Evolutionary conservation across 2,113 vertebrate genomes (phyloP).

Genomic region (Probosciger aterrimus): DNA sequence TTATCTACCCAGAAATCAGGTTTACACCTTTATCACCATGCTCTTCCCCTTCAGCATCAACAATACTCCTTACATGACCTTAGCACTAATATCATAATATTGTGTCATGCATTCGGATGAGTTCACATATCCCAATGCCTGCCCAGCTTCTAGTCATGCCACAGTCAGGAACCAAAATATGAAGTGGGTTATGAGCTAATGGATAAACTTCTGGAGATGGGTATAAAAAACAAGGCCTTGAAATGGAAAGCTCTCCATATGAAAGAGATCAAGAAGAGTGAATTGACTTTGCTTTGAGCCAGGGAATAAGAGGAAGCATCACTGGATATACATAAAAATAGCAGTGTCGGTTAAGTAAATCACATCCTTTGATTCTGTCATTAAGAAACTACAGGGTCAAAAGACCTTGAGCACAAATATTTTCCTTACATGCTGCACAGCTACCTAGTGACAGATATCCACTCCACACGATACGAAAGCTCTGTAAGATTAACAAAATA

Average conservation of each 20-base stretch:
- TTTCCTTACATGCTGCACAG: not conserved
- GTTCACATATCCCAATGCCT: not conserved
- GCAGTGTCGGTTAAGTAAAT: not conserved
- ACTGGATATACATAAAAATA: not conserved
- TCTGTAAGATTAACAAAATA: not conserved
- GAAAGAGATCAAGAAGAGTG: not conserved
- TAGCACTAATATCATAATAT: not conserved
- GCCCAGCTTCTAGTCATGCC: not conserved
- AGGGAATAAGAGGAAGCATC: not conserved
- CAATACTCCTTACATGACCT: not conserved
- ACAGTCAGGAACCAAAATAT: not conserved
- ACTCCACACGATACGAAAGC: accelerated
- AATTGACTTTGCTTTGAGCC: not conserved
- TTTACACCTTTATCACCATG: not conserved
- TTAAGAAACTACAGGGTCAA: not conserved
- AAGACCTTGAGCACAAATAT: not conserved
- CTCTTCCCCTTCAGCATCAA: not conserved
- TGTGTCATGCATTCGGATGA: not conserved
- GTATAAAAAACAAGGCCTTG: not conserved
- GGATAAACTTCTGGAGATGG: not conserved
- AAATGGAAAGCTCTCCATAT: not conserved
- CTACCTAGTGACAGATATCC: not conserved
- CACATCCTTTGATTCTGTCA: not conserved
- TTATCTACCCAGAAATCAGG: not conserved
- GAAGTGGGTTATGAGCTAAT: not conserved